These are phyloP conservation scores for Leptopilina boulardi DNA, from an alignment of 1,140 invertebrate species.

Conservation along the genomic window DNA sequence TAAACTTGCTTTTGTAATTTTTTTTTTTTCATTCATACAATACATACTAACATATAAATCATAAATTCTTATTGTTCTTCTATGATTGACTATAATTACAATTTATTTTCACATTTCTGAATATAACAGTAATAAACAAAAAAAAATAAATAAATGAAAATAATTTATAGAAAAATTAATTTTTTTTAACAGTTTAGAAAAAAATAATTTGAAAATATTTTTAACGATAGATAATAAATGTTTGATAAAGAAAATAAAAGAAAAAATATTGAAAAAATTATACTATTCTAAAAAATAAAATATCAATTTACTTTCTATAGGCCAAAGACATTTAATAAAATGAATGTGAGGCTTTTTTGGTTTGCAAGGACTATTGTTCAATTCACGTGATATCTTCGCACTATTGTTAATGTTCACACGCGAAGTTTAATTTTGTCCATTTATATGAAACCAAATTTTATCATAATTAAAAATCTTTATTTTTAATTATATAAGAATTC, in stretches of 20 bases:
- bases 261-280: background rate
- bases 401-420: conserved; percentile 27
- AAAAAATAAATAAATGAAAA: no score
- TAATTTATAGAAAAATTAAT: no score
- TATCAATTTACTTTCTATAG: conserved; percentile 15
- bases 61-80: background rate
- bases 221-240: no score
- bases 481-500: background rate
- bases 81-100: background rate
- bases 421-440: conserved; percentile 22
- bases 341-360: conserved; percentile 2
- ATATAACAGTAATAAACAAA: no score
- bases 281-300: conserved; percentile 10
- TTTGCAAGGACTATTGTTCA: background rate
- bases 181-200: no score
- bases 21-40: conserved; percentile 15
- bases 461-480: background rate
- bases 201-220: no score
- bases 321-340: conserved; percentile 9
- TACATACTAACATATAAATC: background rate
- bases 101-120: background rate
- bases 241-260: background rate
- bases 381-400: conserved; percentile 14
- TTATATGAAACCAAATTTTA: background rate
- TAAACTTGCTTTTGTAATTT: conserved; percentile 19